phyloP scores from a whole-genome alignment of 2,797 vertebrate genomes.

The Lepilemur septentrionalis region DNA sequence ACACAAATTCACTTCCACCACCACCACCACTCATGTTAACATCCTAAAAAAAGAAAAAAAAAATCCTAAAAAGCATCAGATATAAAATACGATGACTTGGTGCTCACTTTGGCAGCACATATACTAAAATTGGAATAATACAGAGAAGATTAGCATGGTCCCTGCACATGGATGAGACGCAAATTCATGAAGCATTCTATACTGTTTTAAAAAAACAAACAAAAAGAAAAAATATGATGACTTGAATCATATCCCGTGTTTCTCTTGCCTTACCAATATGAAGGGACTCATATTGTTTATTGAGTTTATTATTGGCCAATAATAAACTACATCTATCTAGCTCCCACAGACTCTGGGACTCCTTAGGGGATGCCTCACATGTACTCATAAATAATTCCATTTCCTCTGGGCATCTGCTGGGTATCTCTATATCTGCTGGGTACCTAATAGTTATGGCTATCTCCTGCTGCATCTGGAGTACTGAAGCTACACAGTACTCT shows the following conservation, averaged over 20 bases:
- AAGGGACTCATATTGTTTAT: neutral
- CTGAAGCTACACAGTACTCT: neutral
- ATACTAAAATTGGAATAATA: too few species aligned
- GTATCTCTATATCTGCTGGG: neutral
- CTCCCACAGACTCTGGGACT: neutral
- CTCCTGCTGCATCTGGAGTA: neutral
- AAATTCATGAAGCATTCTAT: too few species aligned
- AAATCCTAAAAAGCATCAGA: neutral
- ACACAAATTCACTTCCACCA: neutral
- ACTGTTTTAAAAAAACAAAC: too few species aligned
- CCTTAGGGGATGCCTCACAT: neutral
- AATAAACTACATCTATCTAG: neutral
- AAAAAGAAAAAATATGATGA: neutral
- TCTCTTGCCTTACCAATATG: neutral
- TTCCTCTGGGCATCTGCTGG: neutral
- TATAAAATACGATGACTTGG: neutral
- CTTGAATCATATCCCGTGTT: neutral
- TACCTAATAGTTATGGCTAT: neutral
- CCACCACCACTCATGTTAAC: neutral
- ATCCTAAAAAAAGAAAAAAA: neutral
- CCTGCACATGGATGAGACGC: too few species aligned
- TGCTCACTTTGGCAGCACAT: too few species aligned
- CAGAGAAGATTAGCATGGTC: too few species aligned
- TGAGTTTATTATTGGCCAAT: neutral
- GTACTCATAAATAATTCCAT: neutral